Percentiles rank a stretch among this genome's conserved stretches.
These are phyloP conservation scores for Diphyllodes magnificus DNA, from an alignment of 2,113 vertebrate genomes.

Conservation along the genomic window DNA sequence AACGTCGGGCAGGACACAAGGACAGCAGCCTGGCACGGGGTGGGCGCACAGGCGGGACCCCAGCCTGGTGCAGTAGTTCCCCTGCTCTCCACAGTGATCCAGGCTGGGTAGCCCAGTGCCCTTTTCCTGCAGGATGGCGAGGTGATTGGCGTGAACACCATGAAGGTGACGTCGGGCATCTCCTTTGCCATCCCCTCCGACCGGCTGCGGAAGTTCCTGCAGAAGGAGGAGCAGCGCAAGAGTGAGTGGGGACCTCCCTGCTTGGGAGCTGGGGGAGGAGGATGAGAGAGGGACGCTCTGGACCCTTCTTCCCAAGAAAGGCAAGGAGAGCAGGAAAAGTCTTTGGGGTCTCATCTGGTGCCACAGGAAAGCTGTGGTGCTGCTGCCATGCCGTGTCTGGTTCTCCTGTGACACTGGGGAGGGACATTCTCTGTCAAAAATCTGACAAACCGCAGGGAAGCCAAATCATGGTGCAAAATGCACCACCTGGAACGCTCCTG, in stretches of 20 bases:
- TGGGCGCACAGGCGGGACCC: fast-evolving
- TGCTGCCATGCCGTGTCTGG: background rate
- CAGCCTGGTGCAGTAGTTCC: background rate
- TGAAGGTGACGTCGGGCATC: slow-evolving; percentile 96
- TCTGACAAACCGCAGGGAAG: background rate
- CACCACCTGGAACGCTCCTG: background rate
- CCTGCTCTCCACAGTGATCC: background rate
- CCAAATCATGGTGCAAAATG: background rate
- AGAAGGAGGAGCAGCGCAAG: slow-evolving; percentile 74
- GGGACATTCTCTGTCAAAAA: background rate
- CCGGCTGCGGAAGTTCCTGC: slow-evolving; percentile 81
- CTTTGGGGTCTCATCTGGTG: background rate
- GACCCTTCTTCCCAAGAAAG: background rate
- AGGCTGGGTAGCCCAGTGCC: background rate
- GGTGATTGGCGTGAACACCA: slow-evolving; percentile 97
- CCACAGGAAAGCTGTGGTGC: background rate
- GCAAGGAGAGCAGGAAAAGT: background rate
- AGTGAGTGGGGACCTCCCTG: slow-evolving; percentile 66
- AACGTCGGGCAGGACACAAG: background rate
- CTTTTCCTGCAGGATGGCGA: slow-evolving; percentile 84
- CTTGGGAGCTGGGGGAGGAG: fast-evolving
- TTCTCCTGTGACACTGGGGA: background rate
- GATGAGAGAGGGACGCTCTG: background rate
- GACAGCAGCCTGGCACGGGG: background rate
- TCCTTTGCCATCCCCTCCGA: slow-evolving; percentile 97